Base-by-base conservation (phyloP, 2,888 invertebrate species). In the Syrista parreyssii region DNA sequence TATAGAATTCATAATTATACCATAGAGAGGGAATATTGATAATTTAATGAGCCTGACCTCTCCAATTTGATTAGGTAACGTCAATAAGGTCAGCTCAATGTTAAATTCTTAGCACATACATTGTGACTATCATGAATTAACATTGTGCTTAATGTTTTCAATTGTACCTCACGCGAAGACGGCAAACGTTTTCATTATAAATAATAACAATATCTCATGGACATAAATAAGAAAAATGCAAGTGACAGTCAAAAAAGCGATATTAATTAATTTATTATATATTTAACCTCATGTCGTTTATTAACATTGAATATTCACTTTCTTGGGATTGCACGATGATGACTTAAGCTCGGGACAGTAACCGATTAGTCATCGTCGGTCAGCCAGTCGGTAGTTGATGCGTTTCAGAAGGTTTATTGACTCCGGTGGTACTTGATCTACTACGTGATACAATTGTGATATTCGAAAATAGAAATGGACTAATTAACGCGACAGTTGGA, bases 11-110 rank as follows among this genome's bases (percentile, higher is more conserved):
- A 80, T 76, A 76, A 33, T 33, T 76, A 55, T 72, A 36, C 74
- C 76, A 72, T 15, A 55, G n/a, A 31, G 75, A 40, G 12, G 23
- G 35, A 12, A 73, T 71, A 40, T 4, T 33, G 85, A 85, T 86
- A 84, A 86, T 82, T 83, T 80, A 82, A 34, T 79, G 86, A 87
- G 84, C 88, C 88, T 88, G 88, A 89, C 89, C 88, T 88, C 80
- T 86, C 86, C 89, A 88, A 89, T 88, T 89, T 82, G 88, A 89
- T 88, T 89, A 86, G 84, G 86, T 84, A 86, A 86, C 81, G 87
- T 88, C 88, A 89, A 89, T 88, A 89, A 89, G 88, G 89, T 89
- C 88, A 83, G 75, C 75, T 85, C 84, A 89, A 88, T 88, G 88
- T 89, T 86, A 86, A 86, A 86, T 77, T 78, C 35, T 78, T 77